Percentiles rank a stretch among this genome's conserved stretches.
Evolutionary conservation across 2,797 vertebrate species (phyloP).

Genomic region (Cetoscarus ocellatus): DNA sequence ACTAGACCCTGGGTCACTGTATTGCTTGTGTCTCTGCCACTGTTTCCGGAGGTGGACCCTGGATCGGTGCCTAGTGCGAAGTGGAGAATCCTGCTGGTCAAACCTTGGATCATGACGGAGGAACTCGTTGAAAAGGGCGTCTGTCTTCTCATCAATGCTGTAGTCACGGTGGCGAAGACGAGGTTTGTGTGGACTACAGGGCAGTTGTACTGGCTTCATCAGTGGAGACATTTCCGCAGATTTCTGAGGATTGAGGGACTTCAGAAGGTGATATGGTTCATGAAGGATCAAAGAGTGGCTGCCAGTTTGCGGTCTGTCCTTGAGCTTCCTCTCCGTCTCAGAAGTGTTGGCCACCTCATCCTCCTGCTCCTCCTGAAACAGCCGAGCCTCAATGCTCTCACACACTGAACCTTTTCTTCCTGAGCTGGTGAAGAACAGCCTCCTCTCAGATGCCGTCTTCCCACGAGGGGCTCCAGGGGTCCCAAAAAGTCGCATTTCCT

Average conservation of each 20-base stretch:
- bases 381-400: conserved; percentile 87
- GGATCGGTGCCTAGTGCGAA: conserved; percentile 89
- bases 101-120: conserved; percentile 95
- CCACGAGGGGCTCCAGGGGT: conserved; percentile 77
- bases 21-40: conserved; percentile 96
- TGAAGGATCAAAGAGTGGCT: conserved; percentile 47
- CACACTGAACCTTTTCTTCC: conserved; percentile 91
- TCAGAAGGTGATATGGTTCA: conserved; percentile 59
- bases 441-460: conserved; percentile 90
- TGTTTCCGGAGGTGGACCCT: conserved; percentile 93
- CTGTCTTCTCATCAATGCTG: conserved; percentile 98
- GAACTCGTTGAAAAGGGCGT: conserved; percentile 96
- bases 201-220: conserved; percentile 65
- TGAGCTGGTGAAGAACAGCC: conserved; percentile 89
- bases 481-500: conserved; percentile 86
- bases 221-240: conserved; percentile 56
- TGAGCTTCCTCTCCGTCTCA: conserved; percentile 50
- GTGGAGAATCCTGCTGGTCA: conserved; percentile 88
- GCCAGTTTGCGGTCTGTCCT: conserved; percentile 25
- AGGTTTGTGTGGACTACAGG: conserved; percentile 70
- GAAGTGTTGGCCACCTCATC: conserved; percentile 69
- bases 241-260: conserved; percentile 60
- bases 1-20: conserved; percentile 93
- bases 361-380: conserved; percentile 86
- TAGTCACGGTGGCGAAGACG: conserved; percentile 92